Conservation (phyloP, 2,113 vertebrate species). For the Crotophaga sulcirostris region DNA sequence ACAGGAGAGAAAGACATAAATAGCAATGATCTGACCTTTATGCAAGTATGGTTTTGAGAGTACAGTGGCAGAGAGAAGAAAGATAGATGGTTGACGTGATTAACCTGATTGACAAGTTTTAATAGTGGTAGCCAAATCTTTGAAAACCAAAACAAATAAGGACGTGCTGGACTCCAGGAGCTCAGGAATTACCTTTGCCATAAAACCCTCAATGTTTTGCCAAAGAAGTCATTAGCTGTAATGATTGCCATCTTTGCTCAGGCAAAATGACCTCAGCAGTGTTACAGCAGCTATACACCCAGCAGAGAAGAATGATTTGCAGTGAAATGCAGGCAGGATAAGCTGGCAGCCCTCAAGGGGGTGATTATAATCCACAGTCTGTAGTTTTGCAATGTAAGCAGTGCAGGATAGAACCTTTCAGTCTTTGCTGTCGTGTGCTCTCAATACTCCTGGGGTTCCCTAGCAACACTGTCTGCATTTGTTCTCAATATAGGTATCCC, state of each 20-base stretch:
- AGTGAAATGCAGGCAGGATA: background rate
- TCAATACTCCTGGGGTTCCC: background rate
- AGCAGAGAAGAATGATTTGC: background rate
- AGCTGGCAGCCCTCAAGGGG: conserved; percentile 2
- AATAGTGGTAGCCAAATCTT: background rate
- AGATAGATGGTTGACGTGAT: background rate
- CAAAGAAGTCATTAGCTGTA: background rate
- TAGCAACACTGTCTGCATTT: conserved; percentile 15
- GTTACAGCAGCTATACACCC: background rate
- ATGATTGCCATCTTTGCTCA: background rate
- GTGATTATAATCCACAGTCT: conserved; percentile 8
- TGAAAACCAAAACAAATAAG: background rate
- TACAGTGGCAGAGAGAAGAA: background rate
- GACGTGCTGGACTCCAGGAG: background rate
- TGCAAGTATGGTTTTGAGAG: background rate
- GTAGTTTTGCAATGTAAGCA: background rate
- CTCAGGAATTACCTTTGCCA: background rate
- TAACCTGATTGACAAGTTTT: background rate
- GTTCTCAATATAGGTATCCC: background rate
- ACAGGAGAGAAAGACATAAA: background rate
- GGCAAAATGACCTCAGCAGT: background rate
- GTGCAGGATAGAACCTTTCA: conserved; percentile 28
- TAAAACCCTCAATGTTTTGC: background rate
- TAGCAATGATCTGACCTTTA: background rate
- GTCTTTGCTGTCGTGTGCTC: background rate